Evolutionary conservation across 2,113 vertebrate species (phyloP).

Genomic region (Alethe castanea): DNA sequence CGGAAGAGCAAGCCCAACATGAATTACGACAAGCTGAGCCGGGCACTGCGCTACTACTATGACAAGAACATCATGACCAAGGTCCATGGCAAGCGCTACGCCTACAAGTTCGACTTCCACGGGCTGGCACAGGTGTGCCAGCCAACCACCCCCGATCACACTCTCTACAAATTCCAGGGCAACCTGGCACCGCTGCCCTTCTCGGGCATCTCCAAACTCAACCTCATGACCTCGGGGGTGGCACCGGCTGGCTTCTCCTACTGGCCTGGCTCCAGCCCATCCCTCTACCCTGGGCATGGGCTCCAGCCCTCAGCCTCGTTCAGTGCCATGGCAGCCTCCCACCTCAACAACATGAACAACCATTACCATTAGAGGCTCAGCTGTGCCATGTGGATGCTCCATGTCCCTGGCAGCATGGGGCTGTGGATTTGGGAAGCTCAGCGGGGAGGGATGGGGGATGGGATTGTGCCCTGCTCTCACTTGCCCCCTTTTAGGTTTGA

Average conservation of each 20-base stretch:
- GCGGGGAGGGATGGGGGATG: background rate
- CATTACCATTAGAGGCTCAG: conserved; percentile 86
- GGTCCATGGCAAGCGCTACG: conserved; percentile 96
- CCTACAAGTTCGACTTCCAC: conserved; percentile 98
- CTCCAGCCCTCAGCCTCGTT: conserved; percentile 86
- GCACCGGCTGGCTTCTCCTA: conserved; percentile 91
- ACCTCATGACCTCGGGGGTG: conserved; percentile 88
- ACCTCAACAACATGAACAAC: conserved; percentile 87
- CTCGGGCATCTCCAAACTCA: conserved; percentile 94
- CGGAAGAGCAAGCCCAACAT: conserved; percentile 99
- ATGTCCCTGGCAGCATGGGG: background rate
- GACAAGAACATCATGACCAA: conserved; percentile 99
- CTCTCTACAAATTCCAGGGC: conserved; percentile 94
- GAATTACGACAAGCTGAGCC: conserved; percentile 99
- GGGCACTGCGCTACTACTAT: conserved; percentile 97
- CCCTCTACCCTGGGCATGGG: conserved; percentile 86
- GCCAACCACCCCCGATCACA: conserved; percentile 84
- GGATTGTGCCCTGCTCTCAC: background rate
- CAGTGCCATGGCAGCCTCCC: conserved; percentile 85
- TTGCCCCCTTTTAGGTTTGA: background rate
- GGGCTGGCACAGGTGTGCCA: conserved; percentile 96
- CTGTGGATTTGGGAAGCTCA: background rate
- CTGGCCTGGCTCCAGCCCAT: conserved; percentile 86
- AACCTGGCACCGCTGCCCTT: conserved; percentile 92
- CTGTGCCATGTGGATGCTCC: background rate